These are phyloP conservation scores for Temnopleurus reevesii DNA, from an alignment of 53 echinoderm and acorn worm genomes.

Conservation along the genomic window DNA sequence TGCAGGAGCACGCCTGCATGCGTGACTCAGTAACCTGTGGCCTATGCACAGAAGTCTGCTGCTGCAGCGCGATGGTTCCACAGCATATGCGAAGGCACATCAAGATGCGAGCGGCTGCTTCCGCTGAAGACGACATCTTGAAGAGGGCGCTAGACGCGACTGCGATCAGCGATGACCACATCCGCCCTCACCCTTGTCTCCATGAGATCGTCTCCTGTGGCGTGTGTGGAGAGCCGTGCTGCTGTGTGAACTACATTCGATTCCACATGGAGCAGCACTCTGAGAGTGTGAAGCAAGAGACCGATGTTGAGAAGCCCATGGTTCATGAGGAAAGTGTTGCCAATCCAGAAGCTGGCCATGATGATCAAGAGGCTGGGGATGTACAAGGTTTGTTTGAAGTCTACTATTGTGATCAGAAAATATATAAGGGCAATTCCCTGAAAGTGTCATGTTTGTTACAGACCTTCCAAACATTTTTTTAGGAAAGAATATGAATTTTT, in stretches of 20 bases:
- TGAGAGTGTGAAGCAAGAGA: not conserved
- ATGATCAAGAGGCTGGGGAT: not conserved
- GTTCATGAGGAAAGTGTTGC: not conserved
- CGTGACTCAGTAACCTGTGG: not conserved
- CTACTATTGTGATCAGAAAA: too few species aligned
- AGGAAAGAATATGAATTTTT: too few species aligned
- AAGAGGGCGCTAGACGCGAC: not conserved
- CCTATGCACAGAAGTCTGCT: not conserved
- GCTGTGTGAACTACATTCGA: constrained; percentile 18
- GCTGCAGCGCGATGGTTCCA: not conserved
- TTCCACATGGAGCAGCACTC: not conserved
- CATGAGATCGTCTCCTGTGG: not conserved
- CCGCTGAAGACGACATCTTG: not conserved
- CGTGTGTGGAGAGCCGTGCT: constrained; percentile 17
- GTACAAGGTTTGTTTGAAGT: not conserved
- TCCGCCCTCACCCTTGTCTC: not conserved
- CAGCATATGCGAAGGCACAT: not conserved
- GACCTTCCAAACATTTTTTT: too few species aligned
- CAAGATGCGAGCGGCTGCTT: not conserved
- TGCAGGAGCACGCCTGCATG: not conserved
- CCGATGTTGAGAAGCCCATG: not conserved
- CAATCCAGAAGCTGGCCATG: not conserved
- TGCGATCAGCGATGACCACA: not conserved
- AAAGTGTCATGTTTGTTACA: too few species aligned
- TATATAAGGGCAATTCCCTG: too few species aligned